phyloP scores from a whole-genome alignment of 2,797 vertebrate genomes.

The Apogon talboti region DNA sequence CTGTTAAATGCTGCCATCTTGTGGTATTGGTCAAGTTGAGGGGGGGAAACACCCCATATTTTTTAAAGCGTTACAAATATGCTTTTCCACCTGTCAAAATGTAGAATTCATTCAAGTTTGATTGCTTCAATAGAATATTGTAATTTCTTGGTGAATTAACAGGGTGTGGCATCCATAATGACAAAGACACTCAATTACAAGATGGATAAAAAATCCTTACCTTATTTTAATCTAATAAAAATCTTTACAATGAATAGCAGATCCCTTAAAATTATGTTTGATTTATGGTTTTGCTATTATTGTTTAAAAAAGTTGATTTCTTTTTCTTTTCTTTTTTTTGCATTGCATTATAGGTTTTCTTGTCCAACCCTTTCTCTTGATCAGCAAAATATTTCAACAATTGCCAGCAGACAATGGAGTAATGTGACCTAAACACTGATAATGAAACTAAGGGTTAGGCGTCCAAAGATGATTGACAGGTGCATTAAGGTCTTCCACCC shows the following conservation, averaged over 20 bases:
- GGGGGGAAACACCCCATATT: not conserved
- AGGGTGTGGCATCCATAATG: too few relatives aligned
- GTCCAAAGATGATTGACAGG: conserved; percentile 68
- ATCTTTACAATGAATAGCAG: too few relatives aligned
- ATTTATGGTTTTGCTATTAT: too few relatives aligned
- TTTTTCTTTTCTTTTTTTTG: too few relatives aligned
- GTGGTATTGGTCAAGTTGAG: conserved; percentile 48
- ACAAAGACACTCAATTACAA: not conserved
- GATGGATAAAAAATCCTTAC: too few relatives aligned
- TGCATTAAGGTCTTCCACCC: conserved; percentile 53
- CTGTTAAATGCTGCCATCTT: conserved; percentile 71
- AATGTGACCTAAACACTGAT: not conserved
- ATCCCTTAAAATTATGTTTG: too few relatives aligned
- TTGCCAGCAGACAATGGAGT: too few relatives aligned
- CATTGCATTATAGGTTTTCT: too few relatives aligned
- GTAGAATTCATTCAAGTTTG: not conserved
- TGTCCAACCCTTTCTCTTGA: too few relatives aligned
- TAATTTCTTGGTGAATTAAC: not conserved
- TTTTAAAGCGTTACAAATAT: not conserved
- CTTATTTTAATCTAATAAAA: too few relatives aligned
- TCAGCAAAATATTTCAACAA: too few relatives aligned
- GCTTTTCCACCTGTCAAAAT: not conserved
- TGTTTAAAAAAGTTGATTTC: too few relatives aligned
- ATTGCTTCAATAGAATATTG: not conserved
- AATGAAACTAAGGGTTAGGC: not conserved